These are phyloP conservation scores for Ormyrus labotus DNA, from an alignment of 2,888 invertebrate species.

Conservation along the genomic window DNA sequence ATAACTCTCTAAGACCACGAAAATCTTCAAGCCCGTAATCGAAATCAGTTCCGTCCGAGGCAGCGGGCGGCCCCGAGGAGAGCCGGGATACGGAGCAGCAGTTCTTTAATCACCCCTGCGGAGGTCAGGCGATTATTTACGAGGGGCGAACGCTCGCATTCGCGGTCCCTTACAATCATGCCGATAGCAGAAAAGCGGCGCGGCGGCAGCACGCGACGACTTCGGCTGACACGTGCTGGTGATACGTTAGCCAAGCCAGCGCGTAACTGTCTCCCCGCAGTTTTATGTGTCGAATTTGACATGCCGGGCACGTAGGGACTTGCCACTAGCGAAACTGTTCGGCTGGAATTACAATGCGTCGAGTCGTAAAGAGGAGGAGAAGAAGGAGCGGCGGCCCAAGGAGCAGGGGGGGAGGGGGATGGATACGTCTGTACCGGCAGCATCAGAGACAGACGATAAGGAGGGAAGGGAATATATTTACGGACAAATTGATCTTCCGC, in stretches of 20 bases:
- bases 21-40: conserved; percentile 36
- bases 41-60: neutral
- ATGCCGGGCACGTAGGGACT: conserved; percentile 74
- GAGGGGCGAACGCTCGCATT: conserved; percentile 52
- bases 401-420: neutral
- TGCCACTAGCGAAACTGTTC: conserved; percentile 74
- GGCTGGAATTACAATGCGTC: conserved; percentile 74
- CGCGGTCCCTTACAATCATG: conserved; percentile 40
- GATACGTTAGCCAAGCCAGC: conserved; percentile 72
- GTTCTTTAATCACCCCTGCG: conserved; percentile 64
- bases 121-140: conserved; percentile 65
- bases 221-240: conserved; percentile 70
- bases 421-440: neutral
- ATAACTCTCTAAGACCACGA: neutral
- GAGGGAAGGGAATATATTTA: conserved; percentile 36
- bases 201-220: neutral
- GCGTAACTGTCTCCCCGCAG: conserved; percentile 71
- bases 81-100: neutral
- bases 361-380: conserved; percentile 57
- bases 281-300: conserved; percentile 75
- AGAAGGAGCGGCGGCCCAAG: conserved; percentile 31
- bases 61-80: neutral
- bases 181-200: conserved; percentile 50
- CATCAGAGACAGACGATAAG: conserved; percentile 32
- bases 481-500: conserved; percentile 41